Conservation (phyloP, 1,140 invertebrate species). For the Cyclina sinensis region DNA sequence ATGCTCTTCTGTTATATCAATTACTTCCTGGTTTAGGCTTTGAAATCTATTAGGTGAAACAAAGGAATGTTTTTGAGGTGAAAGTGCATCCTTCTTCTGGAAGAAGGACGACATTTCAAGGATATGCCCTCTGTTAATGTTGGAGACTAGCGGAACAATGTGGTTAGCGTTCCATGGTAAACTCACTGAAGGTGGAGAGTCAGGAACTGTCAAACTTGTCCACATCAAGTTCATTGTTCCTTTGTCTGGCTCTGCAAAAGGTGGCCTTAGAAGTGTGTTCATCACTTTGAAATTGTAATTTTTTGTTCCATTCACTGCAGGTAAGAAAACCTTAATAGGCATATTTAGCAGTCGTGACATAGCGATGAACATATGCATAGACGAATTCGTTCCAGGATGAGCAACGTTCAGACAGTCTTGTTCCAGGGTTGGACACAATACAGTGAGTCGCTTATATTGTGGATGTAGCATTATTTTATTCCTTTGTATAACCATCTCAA, state of each 20-base stretch:
- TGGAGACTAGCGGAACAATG: no score
- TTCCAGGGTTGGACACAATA: background rate
- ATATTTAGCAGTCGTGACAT: background rate
- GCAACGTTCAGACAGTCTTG: background rate
- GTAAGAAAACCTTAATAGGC: background rate
- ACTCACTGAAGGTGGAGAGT: background rate
- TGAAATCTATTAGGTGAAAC: no score
- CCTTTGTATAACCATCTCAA: background rate
- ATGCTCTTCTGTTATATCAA: no score
- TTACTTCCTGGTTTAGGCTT: no score
- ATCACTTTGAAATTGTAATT: background rate
- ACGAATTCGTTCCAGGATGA: background rate
- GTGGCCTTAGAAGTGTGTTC: background rate
- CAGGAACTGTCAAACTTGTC: background rate
- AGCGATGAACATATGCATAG: background rate
- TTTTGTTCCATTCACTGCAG: background rate
- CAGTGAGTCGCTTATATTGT: background rate
- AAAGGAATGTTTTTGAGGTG: no score
- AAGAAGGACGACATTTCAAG: background rate
- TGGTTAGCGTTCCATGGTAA: background rate
- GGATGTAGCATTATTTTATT: background rate
- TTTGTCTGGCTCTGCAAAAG: background rate
- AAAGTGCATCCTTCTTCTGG: no score
- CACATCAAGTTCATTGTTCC: background rate
- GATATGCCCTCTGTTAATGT: no score